Percentiles rank a stretch among this genome's conserved stretches.
Evolutionary conservation across 2,797 vertebrate species (phyloP).

Genomic region (Halcyon leucocephala): DNA sequence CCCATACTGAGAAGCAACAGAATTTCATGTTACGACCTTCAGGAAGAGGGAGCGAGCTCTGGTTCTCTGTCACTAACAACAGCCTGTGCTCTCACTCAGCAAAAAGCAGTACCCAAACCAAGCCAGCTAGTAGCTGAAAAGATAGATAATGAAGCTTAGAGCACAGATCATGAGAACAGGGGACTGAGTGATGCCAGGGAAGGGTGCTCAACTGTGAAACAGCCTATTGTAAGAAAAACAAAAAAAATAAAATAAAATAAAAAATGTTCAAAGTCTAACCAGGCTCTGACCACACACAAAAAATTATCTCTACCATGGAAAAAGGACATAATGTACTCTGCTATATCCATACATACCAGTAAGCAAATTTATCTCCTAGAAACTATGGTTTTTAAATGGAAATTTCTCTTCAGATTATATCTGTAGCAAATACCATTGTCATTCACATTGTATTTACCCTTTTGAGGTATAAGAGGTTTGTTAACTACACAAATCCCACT

Average conservation of each 20-base stretch:
- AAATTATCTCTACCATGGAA: not conserved
- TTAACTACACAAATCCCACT: not conserved
- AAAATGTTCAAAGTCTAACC: not conserved
- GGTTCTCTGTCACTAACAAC: not conserved
- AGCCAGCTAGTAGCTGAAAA: not conserved
- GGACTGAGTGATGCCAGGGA: not conserved
- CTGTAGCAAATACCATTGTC: not conserved
- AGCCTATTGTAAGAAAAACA: not conserved
- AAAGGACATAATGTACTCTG: not conserved
- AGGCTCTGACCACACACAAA: not conserved
- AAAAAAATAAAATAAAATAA: too few relatives aligned
- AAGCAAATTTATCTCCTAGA: not conserved
- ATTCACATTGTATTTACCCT: not conserved
- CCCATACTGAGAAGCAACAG: not conserved
- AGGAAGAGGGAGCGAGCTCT: not conserved
- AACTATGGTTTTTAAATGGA: not conserved
- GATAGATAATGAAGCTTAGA: not conserved
- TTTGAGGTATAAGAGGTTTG: not conserved
- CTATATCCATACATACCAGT: not conserved
- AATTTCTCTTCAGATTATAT: not conserved
- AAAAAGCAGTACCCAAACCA: not conserved
- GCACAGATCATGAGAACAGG: not conserved
- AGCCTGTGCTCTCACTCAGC: not conserved
- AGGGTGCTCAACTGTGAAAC: not conserved
- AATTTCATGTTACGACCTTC: not conserved